Evolutionary conservation across 2,797 vertebrate genomes (phyloP).

Genomic region (Sebastes nivosus): DNA sequence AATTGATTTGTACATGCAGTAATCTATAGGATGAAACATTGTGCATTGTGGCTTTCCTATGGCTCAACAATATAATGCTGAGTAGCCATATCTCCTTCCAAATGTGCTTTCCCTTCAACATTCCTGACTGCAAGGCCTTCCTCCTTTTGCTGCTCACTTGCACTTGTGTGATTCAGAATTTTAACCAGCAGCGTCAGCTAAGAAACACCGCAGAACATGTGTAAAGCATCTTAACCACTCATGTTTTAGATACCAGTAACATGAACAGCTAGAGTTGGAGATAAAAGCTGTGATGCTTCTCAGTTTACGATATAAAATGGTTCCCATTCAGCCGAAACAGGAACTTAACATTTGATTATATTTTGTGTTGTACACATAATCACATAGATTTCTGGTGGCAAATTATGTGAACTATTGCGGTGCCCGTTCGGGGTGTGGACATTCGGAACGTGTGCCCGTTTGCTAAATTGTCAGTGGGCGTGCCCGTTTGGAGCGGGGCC

Average conservation of each 20-base stretch:
- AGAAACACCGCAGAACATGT: constrained; percentile 31
- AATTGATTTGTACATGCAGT: constrained; percentile 16
- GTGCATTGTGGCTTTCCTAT: constrained; percentile 28
- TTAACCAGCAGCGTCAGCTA: constrained; percentile 47
- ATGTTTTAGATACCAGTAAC: neutral
- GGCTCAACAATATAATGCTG: constrained; percentile 37
- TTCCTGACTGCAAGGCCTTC: constrained; percentile 57
- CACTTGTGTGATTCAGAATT: constrained; percentile 45
- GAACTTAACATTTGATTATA: neutral
- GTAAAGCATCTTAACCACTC: constrained; percentile 14
- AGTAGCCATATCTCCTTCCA: constrained; percentile 27
- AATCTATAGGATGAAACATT: constrained; percentile 26
- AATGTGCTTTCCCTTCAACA: constrained; percentile 53
- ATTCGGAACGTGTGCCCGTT: too few species aligned
- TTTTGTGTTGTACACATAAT: neutral
- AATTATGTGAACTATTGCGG: too few species aligned
- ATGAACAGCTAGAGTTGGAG: neutral
- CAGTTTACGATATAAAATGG: neutral
- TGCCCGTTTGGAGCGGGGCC: too few species aligned
- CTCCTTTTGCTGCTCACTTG: constrained; percentile 41
- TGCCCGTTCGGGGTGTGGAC: too few species aligned
- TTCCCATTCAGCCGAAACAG: neutral
- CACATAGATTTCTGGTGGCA: neutral
- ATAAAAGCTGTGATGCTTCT: neutral
- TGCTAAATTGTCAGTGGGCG: too few species aligned